Base-by-base conservation (phyloP, 2,888 invertebrate species). In the Agrotis segetum region DNA sequence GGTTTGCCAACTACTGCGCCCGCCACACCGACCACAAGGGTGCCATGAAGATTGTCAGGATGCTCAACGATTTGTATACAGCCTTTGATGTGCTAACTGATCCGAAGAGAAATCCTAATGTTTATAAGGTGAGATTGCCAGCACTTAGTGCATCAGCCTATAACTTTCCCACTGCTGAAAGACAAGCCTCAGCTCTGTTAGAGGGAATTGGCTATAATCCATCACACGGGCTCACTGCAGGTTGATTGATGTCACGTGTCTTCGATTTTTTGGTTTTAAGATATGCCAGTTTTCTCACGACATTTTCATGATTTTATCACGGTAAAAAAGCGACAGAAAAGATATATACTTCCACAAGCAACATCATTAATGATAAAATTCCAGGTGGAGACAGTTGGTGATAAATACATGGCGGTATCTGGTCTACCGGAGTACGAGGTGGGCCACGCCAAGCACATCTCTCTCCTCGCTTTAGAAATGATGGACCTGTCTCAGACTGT, bases 371-470 rank as follows among this genome's bases (percentile, higher is more conserved):
- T 40, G 9, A 40, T 1, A 40, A 11, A 24, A 49, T 83, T 86
- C 14, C 88, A 99, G 99, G 99, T 99, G 75, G 99, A 99, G 95
- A 99, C 99, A 16, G 99, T 99, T 29, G 99, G 99, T 74, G 99
- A 99, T 94, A 99, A 99, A 93, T 99, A 99, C 92, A 99, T 99
- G 99, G 99, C 99, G 0, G 99, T 99, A 0, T 99, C 99, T 85
- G 99, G 99, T 59, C 96, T 99, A 66, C 99, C 99, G 0, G 99
- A 99, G 90, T 98, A 98, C 13, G 99, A 99, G 91, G 97, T 97
- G 70, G 98, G 98, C 52, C 99, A 99, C 90, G 99, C 99, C 17
- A 97, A 98, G 84, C 99, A 99, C 90, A 99, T 99, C 88, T 99
- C 98, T 0, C 97, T 97, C 73, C 96, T 99, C 49, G 99, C 99